Percentiles rank a stretch among this genome's conserved stretches.
phyloP scores from a whole-genome alignment of 2,113 vertebrate species.

The Leptobrachium ailaonicum region DNA sequence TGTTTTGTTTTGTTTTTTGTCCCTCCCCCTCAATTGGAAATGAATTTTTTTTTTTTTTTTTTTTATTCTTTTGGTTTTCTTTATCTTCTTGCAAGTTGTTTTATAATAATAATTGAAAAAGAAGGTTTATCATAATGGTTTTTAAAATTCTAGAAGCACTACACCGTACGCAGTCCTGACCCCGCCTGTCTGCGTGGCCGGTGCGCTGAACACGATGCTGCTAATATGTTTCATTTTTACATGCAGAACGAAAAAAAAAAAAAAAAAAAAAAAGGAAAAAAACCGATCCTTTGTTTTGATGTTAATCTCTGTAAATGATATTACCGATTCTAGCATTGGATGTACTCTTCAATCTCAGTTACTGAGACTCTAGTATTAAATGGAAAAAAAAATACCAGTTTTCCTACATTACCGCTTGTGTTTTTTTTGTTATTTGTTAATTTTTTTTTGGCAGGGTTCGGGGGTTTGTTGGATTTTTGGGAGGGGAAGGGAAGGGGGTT shows the following conservation, averaged over 20 bases:
- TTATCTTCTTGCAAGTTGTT: conserved; percentile 59
- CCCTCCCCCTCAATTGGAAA: background rate
- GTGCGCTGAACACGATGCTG: conserved; percentile 76
- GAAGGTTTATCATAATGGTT: conserved; percentile 67
- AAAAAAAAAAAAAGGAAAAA: too few species aligned
- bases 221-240: conserved; percentile 87
- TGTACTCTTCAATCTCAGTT: conserved; percentile 84
- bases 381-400: conserved; percentile 72
- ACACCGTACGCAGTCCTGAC: conserved; percentile 69
- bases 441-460: background rate
- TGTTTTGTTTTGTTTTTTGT: too few species aligned
- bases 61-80: background rate
- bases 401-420: conserved; percentile 62
- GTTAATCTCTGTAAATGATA: conserved; percentile 89
- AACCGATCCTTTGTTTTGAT: conserved; percentile 74
- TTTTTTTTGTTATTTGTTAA: background rate
- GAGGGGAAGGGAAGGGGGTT: too few species aligned
- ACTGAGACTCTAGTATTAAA: conserved; percentile 86
- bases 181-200: conserved; percentile 78
- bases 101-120: conserved; percentile 66
- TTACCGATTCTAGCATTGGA: conserved; percentile 86
- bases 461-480: too few species aligned
- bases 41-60: background rate
- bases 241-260: conserved; percentile 76
- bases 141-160: conserved; percentile 75